These are phyloP conservation scores for Apoderus coryli DNA, from an alignment of 2,888 invertebrate genomes.

Conservation along the genomic window DNA sequence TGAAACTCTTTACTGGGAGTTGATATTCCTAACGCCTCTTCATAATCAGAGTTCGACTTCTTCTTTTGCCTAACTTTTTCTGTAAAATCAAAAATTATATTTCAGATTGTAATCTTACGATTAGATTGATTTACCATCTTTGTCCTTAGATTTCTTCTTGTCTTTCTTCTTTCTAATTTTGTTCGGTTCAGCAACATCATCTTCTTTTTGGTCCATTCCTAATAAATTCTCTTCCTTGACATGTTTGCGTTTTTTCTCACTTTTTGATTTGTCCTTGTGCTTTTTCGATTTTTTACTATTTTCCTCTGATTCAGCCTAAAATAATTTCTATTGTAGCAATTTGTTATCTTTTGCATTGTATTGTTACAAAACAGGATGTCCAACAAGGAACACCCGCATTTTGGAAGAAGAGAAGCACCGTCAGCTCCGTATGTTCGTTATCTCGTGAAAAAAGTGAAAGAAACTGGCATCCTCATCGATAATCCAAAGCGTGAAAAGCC, in stretches of 20 bases:
- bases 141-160: constrained; percentile 10
- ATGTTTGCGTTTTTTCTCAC: constrained; percentile 11
- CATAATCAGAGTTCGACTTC: constrained; percentile 62
- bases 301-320: too few species aligned
- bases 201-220: constrained; percentile 29
- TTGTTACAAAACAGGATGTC: too few species aligned
- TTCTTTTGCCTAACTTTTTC: constrained; percentile 33
- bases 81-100: constrained; percentile 20
- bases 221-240: constrained; percentile 21
- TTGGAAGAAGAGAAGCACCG: too few species aligned
- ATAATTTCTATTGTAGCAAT: too few species aligned
- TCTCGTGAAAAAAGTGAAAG: too few species aligned
- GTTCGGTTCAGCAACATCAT: constrained; percentile 26
- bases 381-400: too few species aligned
- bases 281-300: constrained; percentile 27
- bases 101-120: too few species aligned
- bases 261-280: constrained; percentile 18
- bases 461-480: too few species aligned
- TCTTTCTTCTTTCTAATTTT: constrained; percentile 24
- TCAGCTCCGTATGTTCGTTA: too few species aligned
- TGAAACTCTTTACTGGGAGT: constrained; percentile 78
- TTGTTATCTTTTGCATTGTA: too few species aligned
- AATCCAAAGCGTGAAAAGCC: too few species aligned
- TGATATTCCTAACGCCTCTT: constrained; percentile 81
- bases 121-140: constrained; percentile 1